Percentiles rank a stretch among this genome's conserved stretches.
Evolutionary conservation across 2,113 vertebrate genomes (phyloP).

Genomic region (Melanerpes formicivorus): DNA sequence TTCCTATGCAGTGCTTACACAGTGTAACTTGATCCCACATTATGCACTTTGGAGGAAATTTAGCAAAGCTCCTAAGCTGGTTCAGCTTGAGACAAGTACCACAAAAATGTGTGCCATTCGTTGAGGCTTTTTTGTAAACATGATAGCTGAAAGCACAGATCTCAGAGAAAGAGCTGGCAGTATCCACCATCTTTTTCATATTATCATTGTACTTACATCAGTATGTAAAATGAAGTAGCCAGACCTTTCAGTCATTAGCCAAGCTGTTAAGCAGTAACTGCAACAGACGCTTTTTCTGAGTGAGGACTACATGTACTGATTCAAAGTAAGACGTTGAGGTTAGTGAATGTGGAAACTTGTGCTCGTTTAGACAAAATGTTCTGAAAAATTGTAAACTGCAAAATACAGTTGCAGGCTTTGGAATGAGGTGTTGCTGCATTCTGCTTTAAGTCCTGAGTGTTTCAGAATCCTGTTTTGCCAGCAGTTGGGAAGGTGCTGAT

Average conservation of each 20-base stretch:
- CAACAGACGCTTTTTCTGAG: neutral
- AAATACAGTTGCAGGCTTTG: neutral
- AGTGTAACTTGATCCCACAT: neutral
- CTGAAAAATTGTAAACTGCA: neutral
- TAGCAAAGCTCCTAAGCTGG: neutral
- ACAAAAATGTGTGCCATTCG: neutral
- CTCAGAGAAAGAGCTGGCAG: neutral
- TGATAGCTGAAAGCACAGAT: neutral
- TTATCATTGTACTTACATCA: neutral
- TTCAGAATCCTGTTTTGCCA: neutral
- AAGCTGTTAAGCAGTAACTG: neutral
- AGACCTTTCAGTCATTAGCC: neutral
- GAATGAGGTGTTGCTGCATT: neutral
- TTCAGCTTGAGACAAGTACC: neutral
- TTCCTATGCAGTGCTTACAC: neutral
- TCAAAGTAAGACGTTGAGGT: neutral
- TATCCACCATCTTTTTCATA: neutral
- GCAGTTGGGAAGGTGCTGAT: neutral
- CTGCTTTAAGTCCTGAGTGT: neutral
- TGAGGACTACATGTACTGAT: neutral
- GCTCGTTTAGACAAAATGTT: neutral
- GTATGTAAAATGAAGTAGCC: neutral
- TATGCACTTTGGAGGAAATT: neutral
- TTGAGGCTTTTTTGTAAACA: fast-evolving
- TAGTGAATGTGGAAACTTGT: neutral